Base-by-base conservation (phyloP, 2,888 invertebrate species). In the Phyto melanocephala region DNA sequence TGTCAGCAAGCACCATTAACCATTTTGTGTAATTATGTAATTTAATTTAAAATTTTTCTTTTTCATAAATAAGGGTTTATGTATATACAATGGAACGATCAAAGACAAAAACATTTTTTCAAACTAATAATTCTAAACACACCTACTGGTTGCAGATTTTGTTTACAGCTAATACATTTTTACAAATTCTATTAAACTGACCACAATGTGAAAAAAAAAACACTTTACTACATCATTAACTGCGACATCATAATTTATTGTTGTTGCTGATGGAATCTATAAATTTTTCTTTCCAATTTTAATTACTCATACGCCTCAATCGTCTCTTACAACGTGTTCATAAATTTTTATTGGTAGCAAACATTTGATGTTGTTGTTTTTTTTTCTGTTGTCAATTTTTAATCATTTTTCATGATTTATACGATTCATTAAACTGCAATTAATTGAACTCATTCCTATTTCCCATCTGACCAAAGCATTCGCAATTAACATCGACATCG, bases 271-370 rank as follows among this genome's bases (percentile, higher is more conserved):
- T 40, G 52, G 50, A 35, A 24, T 52, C 62, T 52, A 52, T 17
- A 24, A 50, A n/a, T 50, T 13, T 13, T 47, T 11, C 6, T 50
- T 62, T 28, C 28, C 8, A 7, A 62, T 72, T 52, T 62, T 72
- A 62, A 72, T 72, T 72, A 52, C 52, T 52, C 62, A 72, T 62
- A 72, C 72, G 72, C 72, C 70, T 50, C n/a, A 45, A 13, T 45
- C 45, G 45, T 17, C 45, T 45, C 13, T 47, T 22, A 13, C 50
- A 22, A 24, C 13, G 24, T 13, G 3, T 20, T n/a, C 17, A 45
- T 50, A 24, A 13, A 13, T 50, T 50, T 50, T 24, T 13, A 50
- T 71, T 58, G 35, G 47, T 13, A 71, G 33, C 15, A 42, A n/a
- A n/a, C n/a, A 13, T 33, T 45, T 35, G 42, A 17, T 15, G n/a